phyloP scores from a whole-genome alignment of 2,888 invertebrate genomes.

The Cyclophora albipunctata region DNA sequence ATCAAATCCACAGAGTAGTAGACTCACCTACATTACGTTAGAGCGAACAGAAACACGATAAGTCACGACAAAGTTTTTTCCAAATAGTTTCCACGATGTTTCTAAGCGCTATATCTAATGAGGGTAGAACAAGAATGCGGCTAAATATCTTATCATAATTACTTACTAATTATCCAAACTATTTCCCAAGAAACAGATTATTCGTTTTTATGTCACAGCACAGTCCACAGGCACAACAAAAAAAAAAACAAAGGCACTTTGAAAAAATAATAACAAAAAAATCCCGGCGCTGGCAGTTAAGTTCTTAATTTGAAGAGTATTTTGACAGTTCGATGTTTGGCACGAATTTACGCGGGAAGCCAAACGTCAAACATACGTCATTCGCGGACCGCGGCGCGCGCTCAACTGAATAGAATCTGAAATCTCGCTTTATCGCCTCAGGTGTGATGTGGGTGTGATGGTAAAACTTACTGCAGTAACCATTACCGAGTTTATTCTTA shows the following conservation, averaged over 20 bases:
- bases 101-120: constrained; percentile 12
- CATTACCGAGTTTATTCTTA: constrained; percentile 10
- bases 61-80: constrained; percentile 10
- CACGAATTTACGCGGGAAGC: constrained; percentile 46
- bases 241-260: too few relatives aligned
- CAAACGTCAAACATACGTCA: constrained; percentile 36
- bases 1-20: too few relatives aligned
- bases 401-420: constrained; percentile 40
- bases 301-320: constrained; percentile 18
- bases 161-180: constrained; percentile 15
- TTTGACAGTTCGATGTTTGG: constrained; percentile 34
- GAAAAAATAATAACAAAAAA: constrained; percentile 8
- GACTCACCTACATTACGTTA: neutral
- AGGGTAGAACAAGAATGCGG: constrained; percentile 12
- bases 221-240: too few relatives aligned
- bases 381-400: constrained; percentile 37
- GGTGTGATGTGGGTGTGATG: neutral
- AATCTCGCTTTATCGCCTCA: constrained; percentile 12
- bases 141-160: constrained; percentile 28
- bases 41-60: constrained; percentile 6
- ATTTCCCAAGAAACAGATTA: constrained; percentile 7
- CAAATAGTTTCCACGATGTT: constrained; percentile 4
- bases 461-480: constrained; percentile 7
- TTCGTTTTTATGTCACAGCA: too few relatives aligned
- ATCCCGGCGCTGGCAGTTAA: constrained; percentile 7